These are phyloP conservation scores for Tachuris rubrigastra DNA, from an alignment of 2,113 vertebrate species.

Conservation along the genomic window DNA sequence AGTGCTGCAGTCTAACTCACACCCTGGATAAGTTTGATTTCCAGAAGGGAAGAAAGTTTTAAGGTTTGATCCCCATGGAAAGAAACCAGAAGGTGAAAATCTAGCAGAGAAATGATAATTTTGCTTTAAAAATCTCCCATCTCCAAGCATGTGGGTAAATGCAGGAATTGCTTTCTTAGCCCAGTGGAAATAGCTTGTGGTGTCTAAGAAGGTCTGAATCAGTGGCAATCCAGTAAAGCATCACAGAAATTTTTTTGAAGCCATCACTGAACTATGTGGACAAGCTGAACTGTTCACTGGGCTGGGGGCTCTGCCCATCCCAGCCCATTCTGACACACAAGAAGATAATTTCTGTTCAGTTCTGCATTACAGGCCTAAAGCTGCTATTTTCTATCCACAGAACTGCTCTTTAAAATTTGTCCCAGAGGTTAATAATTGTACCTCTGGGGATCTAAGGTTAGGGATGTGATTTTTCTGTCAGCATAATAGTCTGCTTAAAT, in stretches of 20 bases:
- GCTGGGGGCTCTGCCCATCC: background rate
- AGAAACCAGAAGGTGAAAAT: background rate
- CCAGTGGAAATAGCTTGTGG: background rate
- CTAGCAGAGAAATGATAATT: accelerated
- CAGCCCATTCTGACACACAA: accelerated
- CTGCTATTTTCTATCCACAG: background rate
- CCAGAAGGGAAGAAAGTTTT: too few species aligned
- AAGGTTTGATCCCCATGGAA: background rate
- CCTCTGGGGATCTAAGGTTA: slow-evolving; percentile 1
- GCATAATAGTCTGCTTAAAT: background rate
- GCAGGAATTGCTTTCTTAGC: background rate
- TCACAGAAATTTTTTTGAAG: background rate
- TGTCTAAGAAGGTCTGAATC: background rate
- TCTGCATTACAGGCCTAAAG: background rate
- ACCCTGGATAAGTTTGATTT: background rate
- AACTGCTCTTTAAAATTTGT: slow-evolving; percentile 12
- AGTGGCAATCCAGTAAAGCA: background rate
- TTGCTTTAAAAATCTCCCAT: background rate
- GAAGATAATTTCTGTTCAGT: background rate
- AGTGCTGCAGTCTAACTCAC: too few species aligned
- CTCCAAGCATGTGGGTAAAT: background rate
- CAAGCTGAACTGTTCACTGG: background rate
- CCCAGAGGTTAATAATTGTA: slow-evolving; percentile 5
- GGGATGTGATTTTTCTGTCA: slow-evolving; percentile 10
- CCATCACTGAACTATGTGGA: background rate